Conservation (phyloP, 2,797 vertebrate genomes). For the Phrynocephalus forsythii region DNA sequence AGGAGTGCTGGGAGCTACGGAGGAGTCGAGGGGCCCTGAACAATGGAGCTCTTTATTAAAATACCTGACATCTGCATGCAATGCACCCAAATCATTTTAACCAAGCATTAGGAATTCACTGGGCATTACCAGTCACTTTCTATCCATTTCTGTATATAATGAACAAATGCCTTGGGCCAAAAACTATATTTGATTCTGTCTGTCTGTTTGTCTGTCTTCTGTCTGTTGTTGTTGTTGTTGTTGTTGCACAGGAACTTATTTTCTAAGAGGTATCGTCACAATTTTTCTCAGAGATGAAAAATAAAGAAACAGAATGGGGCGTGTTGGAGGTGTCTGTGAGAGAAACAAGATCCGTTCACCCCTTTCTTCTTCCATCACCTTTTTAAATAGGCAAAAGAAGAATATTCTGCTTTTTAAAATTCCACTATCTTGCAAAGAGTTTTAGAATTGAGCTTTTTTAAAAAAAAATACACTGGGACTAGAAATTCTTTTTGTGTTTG, state of each 20-base stretch:
- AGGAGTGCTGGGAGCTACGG: conserved; percentile 79
- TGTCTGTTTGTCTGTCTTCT: conserved; percentile 49
- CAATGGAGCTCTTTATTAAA: conserved; percentile 90
- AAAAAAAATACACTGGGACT: not conserved
- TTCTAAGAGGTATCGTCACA: conserved; percentile 77
- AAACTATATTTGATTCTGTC: conserved; percentile 67
- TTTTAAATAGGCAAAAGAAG: conserved; percentile 6
- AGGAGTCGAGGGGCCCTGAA: conserved; percentile 78
- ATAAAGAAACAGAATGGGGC: conserved; percentile 30
- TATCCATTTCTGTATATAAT: conserved; percentile 79
- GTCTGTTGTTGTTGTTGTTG: too few species aligned
- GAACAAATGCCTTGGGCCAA: conserved; percentile 81
- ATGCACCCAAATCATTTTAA: conserved; percentile 81
- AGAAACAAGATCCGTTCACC: conserved; percentile 37
- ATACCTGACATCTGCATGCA: conserved; percentile 90
- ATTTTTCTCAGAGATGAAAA: conserved; percentile 62
- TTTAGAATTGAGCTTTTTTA: too few species aligned
- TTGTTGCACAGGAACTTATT: conserved; percentile 71
- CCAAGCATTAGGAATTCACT: conserved; percentile 82
- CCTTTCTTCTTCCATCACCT: conserved; percentile 49
- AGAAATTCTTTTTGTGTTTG: conserved; percentile 1
- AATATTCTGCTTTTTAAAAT: not conserved
- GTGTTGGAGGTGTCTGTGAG: too few species aligned
- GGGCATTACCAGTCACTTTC: conserved; percentile 82
- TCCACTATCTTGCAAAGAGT: conserved; percentile 17